phyloP scores from a whole-genome alignment of 2,888 invertebrate species.

The Incurvaria masculella region DNA sequence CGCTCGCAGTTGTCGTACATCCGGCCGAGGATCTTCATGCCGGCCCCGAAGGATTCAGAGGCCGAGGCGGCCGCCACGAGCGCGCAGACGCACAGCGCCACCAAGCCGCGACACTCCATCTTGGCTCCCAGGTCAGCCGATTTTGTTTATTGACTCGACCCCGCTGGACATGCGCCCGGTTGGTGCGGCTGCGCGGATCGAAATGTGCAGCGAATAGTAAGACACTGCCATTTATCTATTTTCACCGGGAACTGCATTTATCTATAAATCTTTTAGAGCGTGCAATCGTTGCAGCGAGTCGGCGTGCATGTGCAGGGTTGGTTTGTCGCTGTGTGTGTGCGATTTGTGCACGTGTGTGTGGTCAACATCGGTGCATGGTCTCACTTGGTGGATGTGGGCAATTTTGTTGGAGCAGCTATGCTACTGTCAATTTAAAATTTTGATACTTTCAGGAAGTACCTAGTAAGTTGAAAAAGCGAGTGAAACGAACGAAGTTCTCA shows the following conservation, averaged over 20 bases:
- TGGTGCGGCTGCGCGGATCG: constrained; percentile 43
- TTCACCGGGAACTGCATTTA: constrained; percentile 57
- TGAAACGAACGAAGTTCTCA: no score
- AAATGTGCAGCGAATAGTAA: constrained; percentile 51
- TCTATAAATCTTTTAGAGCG: constrained; percentile 59
- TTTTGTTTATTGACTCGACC: constrained; percentile 12
- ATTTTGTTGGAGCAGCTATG: not conserved
- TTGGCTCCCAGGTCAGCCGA: constrained; percentile 25
- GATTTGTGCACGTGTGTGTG: constrained; percentile 22
- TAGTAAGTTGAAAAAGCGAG: no score
- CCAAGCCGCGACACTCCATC: constrained; percentile 45
- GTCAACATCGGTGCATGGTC: not conserved
- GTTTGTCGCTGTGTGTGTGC: constrained; percentile 12
- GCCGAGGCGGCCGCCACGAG: constrained; percentile 26
- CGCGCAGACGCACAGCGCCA: constrained; percentile 39
- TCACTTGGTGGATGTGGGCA: not conserved
- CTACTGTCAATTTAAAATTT: not conserved
- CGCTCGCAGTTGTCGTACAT: constrained; percentile 62
- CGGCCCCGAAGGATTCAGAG: constrained; percentile 40
- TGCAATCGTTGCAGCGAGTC: constrained; percentile 54
- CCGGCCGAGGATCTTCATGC: constrained; percentile 49
- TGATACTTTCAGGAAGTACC: no score
- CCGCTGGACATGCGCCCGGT: constrained; percentile 37
- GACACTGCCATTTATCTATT: constrained; percentile 55
- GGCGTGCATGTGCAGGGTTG: constrained; percentile 29